A percentile compares a stretch with the other conserved stretches of the same genome.
Evolutionary conservation across 2,888 invertebrate genomes (phyloP).

Genomic region (Endomychus coccineus): DNA sequence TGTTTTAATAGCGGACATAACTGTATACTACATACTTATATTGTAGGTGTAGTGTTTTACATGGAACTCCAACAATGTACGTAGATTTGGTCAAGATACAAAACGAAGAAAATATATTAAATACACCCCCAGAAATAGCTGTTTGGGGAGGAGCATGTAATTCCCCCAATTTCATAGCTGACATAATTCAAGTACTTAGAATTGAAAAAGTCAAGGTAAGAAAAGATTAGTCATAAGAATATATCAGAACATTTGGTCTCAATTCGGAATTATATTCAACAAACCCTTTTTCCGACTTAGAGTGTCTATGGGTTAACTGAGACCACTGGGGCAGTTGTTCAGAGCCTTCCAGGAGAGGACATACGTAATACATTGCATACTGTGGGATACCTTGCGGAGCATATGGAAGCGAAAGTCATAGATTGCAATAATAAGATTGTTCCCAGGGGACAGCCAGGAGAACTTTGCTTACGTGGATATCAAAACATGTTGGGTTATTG

Average conservation of each 20-base stretch:
- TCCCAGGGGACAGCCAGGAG: conserved; percentile 64
- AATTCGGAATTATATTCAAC: no score
- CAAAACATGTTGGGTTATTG: conserved; percentile 75
- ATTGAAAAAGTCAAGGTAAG: conserved; percentile 50
- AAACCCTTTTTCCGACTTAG: no score
- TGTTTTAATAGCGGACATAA: no score
- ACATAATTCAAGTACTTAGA: conserved; percentile 45
- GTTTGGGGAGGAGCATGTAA: conserved; percentile 68
- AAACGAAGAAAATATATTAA: conserved; percentile 41
- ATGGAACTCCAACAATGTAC: conserved; percentile 84
- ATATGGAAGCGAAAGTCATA: conserved; percentile 58
- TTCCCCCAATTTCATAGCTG: conserved; percentile 52
- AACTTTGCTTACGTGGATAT: conserved; percentile 69
- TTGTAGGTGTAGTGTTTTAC: conserved; percentile 60
- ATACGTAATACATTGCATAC: conserved; percentile 44
- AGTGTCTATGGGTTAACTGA: conserved; percentile 56
- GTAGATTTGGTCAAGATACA: conserved; percentile 60
- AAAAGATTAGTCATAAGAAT: no score
- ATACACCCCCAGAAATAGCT: conserved; percentile 50
- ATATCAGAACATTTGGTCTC: no score
- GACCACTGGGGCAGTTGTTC: conserved; percentile 48
- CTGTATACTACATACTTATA: no score
- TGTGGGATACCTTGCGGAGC: conserved; percentile 51
- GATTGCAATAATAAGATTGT: conserved; percentile 57
- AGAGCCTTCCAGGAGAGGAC: conserved; percentile 46